Base-by-base conservation (phyloP, 2,888 invertebrate genomes). In the Vannuccia rotundouncinata region DNA sequence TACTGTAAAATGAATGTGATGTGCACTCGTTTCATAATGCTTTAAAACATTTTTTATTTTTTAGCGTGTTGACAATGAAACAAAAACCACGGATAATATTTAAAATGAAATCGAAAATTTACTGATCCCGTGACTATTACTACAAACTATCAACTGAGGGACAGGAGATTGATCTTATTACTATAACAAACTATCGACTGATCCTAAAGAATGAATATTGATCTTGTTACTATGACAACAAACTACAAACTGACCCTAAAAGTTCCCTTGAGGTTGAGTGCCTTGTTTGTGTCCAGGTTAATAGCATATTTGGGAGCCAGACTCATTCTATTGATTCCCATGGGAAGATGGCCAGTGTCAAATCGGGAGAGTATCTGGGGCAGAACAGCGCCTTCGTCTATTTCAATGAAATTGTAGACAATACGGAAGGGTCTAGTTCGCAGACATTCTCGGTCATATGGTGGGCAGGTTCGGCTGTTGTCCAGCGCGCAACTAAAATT, bases 361-460 rank as follows among this genome's bases (percentile, higher is more conserved):
- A 66, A 17, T 27, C 66, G 66, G 22, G 66, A 22, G 25, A 66
- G 66, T 5, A 66, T 66, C 25, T 66, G 66, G 10, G 66, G 66
- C 17, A 66, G 66, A 27, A 66, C 25, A 2, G 66, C 66, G 5
- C 66, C 17, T 22, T 66, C 66, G 66, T 66, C 66, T 2, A 66
- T 17, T 22, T 66, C 66, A 66, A 66, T 66, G 25, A 66, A 66
- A 22, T 66, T 66, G 66, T 66, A 66, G 66, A 66, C 66, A 66
- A 66, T 66, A 2, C 25, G 66, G 25, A 66, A 66, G 25, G 66
- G 66, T 13, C 66, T 17, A 13, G 66, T 66, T 5, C 66, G 10
- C 10, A 66, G 25, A 22, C 66, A 66, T 22, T 66, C 66, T n/a
- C 66, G 5, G 25, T 66, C 66, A 22, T 13, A 66, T 17, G 66